Base-by-base conservation (phyloP, 2,888 invertebrate species). In the Limnephilus marmoratus region DNA sequence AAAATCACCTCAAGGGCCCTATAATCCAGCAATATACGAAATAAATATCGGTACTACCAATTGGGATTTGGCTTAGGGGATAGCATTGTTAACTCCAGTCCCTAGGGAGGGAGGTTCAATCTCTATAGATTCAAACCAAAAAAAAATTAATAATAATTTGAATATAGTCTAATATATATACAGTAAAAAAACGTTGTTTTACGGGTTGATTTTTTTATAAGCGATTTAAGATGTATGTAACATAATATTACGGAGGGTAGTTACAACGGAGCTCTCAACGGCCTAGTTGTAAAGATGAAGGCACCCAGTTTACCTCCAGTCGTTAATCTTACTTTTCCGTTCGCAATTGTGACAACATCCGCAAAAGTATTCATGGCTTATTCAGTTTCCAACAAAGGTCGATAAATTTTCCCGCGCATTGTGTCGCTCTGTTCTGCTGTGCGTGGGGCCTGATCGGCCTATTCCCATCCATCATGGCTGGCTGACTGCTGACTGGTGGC, bases 361-460 rank as follows among this genome's bases (percentile, higher is more conserved):
- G 37, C 34, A 5, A 85, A 24, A 45, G n/a, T 86, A 29, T n/a
- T 86, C 86, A 86, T 86, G 53, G 24, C 53, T 45, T n/a, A 86
- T 86, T n/a, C 24, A 86, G 80, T 80, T 89, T 80, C 34, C 31
- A 89, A 89, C 88, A 80, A 81, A 89, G 88, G 29, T 80, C 68
- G 88, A 80, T 80, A 80, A 7, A 88, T 68, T 88, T 68, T 88
- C 37, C 88, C 88, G 88, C 80, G 88, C 49, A 86, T 53, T n/a
- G 86, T 86, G 86, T 68, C 68, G 24, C 18, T 68, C 24, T 68
- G 68, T 68, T 68, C 68, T 68, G 29, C n/a, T 80, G 37, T 37
- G 88, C 88, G 88, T 80, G 68, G 37, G 80, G 88, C 88, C 80
- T 80, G 88, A 7, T 29, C 88, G 49, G 49, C 49, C 49, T 15